These are phyloP conservation scores for Styela plicata DNA, from an alignment of 23 tunicate species.

Conservation along the genomic window DNA sequence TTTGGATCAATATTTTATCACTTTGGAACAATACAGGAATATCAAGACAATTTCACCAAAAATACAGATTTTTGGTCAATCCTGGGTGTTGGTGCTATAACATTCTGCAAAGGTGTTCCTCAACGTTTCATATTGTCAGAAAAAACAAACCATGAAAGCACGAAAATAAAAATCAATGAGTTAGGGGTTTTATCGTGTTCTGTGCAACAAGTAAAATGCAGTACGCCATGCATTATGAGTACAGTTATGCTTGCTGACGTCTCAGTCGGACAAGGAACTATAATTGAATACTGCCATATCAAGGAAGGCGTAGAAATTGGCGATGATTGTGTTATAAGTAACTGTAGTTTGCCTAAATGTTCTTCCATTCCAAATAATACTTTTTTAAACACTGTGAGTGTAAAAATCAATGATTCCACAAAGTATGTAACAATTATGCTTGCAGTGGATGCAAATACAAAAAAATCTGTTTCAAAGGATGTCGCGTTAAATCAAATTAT, in stretches of 20 bases:
- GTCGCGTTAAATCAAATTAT: constrained; percentile 19
- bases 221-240: constrained; percentile 44
- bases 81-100: constrained; percentile 15
- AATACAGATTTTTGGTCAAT: constrained; percentile 32
- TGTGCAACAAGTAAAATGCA: neutral
- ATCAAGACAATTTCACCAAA: constrained; percentile 27
- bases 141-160: neutral
- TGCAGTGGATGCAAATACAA: constrained; percentile 52
- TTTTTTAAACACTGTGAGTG: constrained; percentile 63
- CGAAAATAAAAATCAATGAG: neutral
- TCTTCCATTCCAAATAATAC: constrained; percentile 29
- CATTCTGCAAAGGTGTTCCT: constrained; percentile 54
- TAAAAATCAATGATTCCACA: neutral
- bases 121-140: neutral
- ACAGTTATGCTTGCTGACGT: constrained; percentile 46
- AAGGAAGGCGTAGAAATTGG: constrained; percentile 48
- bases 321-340: constrained; percentile 50
- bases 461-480: constrained; percentile 1
- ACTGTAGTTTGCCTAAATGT: constrained; percentile 37
- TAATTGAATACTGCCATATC: constrained; percentile 53
- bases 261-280: constrained; percentile 58
- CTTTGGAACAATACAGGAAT: constrained; percentile 76
- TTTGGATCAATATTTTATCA: constrained; percentile 52
- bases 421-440: constrained; percentile 61
- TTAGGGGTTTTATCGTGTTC: constrained; percentile 20